Base-by-base conservation (phyloP, 2,888 invertebrate genomes). In the Celastrina argiolus region DNA sequence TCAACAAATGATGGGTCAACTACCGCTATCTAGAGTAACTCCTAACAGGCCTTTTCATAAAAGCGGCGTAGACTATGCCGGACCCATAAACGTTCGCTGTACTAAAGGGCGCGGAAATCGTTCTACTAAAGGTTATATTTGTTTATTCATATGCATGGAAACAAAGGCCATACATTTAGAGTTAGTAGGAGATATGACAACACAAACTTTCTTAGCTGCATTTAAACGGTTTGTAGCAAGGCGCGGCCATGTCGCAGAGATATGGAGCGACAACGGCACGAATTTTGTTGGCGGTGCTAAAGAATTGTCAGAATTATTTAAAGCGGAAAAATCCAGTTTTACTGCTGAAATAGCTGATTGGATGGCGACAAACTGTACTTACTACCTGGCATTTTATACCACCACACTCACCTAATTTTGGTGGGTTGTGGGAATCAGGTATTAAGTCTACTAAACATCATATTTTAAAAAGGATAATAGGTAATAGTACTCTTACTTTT, bases 341-440 rank as follows among this genome's bases (percentile, higher is more conserved):
- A 28, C 28, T 28, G 4, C 28, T 3, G 28, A 28, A 2, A 28
- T 28, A 28, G 28, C 4, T 2, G 28, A 28, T 28, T 28, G 28
- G 28, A 28, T 28, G 28, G 28, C 28, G 4, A 28, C 28, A 28
- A 28, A 56, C 34, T 6, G 66, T n/a, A n/a, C n/a, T n/a, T 2
- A 41, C 51, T 1, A 59, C 67, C 0, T 74, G 72, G 72, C 69
- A 71, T 51, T 74, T 70, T 42, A 74, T 73, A 22, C 73, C 73
- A 16, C 72, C 72, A 1, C 67, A 63, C 8, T 58, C 67, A 14
- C 72, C 71, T 8, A 72, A 73, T 42, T 74, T 71, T 51, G 73
- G 72, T 4, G 71, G 73, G 18, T 34, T 73, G 5, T 75, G 74
- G 75, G 75, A 75, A 41, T 69, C 73, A 4, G 73, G 69, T 0